A percentile compares a stretch with the other conserved stretches of the same genome.
Conservation (phyloP, 2,888 invertebrate species). For the Morpho helenor region DNA sequence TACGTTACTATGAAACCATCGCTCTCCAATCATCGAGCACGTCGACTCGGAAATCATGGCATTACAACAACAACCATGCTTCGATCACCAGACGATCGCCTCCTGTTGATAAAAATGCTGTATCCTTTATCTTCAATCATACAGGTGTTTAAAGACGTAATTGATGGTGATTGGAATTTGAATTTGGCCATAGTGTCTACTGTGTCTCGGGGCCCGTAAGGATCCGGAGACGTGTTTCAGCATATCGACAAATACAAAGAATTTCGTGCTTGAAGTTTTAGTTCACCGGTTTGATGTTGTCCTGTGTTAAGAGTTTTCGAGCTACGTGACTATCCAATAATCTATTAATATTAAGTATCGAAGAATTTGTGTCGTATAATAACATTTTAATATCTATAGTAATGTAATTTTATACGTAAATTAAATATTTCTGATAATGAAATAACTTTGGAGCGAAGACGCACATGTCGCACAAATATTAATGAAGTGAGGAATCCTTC, state of each 20-base stretch:
- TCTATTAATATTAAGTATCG: slow-evolving; percentile 35
- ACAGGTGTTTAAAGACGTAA: slow-evolving; percentile 81
- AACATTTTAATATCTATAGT: slow-evolving; percentile 16
- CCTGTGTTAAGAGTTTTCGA: slow-evolving; percentile 43
- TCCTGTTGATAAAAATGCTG: slow-evolving; percentile 71
- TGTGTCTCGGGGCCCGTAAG: slow-evolving; percentile 25
- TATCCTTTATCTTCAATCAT: slow-evolving; percentile 83
- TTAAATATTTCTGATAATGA: slow-evolving; percentile 24
- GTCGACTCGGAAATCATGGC: slow-evolving; percentile 91
- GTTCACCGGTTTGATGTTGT: slow-evolving; percentile 59
- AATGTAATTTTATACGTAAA: slow-evolving; percentile 32
- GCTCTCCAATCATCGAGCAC: slow-evolving; percentile 92
- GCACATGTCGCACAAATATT: slow-evolving; percentile 31
- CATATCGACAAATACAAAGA: slow-evolving; percentile 60
- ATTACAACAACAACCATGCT: slow-evolving; percentile 85
- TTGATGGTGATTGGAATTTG: slow-evolving; percentile 33
- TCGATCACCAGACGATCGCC: slow-evolving; percentile 78
- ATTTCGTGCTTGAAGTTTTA: slow-evolving; percentile 48
- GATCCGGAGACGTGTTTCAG: slow-evolving; percentile 38
- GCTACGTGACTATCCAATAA: slow-evolving; percentile 41
- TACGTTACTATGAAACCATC: slow-evolving; percentile 92
- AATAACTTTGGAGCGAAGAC: slow-evolving; percentile 29
- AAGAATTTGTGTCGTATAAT: slow-evolving; percentile 18
- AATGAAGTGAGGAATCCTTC: slow-evolving; percentile 3
- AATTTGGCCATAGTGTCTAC: slow-evolving; percentile 41